Base-by-base conservation (phyloP, 2,113 vertebrate genomes). In the Odontesthes bonariensis region DNA sequence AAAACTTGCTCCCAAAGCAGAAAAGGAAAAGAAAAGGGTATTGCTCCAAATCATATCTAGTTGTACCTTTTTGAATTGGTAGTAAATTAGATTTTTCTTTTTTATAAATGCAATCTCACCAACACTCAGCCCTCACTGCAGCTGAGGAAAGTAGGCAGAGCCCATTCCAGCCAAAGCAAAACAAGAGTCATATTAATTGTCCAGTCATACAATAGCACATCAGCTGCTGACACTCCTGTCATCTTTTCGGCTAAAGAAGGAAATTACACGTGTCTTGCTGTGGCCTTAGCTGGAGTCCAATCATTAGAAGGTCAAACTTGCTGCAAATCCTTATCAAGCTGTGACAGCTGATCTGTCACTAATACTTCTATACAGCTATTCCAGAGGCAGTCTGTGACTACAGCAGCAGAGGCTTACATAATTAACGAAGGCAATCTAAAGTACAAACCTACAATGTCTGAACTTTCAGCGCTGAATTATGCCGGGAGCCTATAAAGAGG, bases 231-330 rank as follows among this genome's bases (percentile, higher is more conserved):
- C 80, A 70, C 62, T 59, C 56, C 61, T 88, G 81, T 79, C 85
- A 89, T 79, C 76, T 69, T 72, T 69, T 23, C 0, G 2, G 58
- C 78, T 80, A 79, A 84, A 76, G 75, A 68, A 62, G 69, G 83
- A 85, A 82, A 81, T 87, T 87, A 90, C 84, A 3, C 42, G 79
- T 69, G 61, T 64, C 89, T 58, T 86, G 83, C 79, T 78, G 81
- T 33, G 79, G 72, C 44, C 77, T 63, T 69, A 78, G 84, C 69
- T 65, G 80, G 87, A 86, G 87, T 55, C 57, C 66, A 74, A 74
- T 82, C 75, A 75, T 89, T 74, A 86, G 80, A 87, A 88, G 92
- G 89, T 91, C 89, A 89, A 54, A 73, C 76, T 27, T 80, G 40
- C 77, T 76, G 81, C 47, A 81, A 68, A 87, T 79, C 61, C 74